A percentile compares a stretch with the other conserved stretches of the same genome.
phyloP scores from a whole-genome alignment of 2,888 invertebrate genomes.

The Acrobasis suavella region DNA sequence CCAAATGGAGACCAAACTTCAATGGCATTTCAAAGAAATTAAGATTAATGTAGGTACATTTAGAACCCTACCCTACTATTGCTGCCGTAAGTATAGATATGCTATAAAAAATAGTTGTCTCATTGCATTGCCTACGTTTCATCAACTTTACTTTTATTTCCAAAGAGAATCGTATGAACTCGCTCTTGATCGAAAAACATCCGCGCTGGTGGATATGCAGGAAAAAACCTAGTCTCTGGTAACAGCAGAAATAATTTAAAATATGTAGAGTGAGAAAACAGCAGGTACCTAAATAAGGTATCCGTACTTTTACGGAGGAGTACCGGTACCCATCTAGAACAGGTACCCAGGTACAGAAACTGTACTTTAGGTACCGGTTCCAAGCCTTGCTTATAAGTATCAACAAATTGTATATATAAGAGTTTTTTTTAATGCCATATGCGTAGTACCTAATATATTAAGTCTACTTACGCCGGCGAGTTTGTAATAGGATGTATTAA shows the following conservation, averaged over 20 bases:
- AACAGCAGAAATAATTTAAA: too few species aligned
- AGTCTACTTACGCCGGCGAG: constrained; percentile 21
- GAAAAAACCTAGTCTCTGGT: too few species aligned
- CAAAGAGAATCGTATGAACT: background rate
- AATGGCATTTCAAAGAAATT: constrained; percentile 43
- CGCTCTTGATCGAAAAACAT: background rate
- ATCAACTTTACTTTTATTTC: background rate
- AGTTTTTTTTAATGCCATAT: background rate
- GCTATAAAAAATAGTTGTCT: too few species aligned
- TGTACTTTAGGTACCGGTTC: too few species aligned
- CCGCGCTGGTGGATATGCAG: too few species aligned
- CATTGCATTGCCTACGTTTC: too few species aligned
- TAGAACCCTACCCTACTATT: constrained; percentile 40
- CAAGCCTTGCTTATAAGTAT: too few species aligned
- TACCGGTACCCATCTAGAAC: too few species aligned
- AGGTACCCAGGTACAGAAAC: too few species aligned
- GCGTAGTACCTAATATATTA: background rate
- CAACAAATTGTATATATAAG: background rate
- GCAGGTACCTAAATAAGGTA: too few species aligned
- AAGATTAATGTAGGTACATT: constrained; percentile 44
- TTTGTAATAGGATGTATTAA: constrained; percentile 40
- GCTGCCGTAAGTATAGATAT: constrained; percentile 20
- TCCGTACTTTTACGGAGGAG: too few species aligned
- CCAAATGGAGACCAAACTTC: constrained; percentile 63
- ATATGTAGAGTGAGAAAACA: too few species aligned